Evolutionary conservation across 2,797 vertebrate species (phyloP).

Genomic region (Labeo calbasu): DNA sequence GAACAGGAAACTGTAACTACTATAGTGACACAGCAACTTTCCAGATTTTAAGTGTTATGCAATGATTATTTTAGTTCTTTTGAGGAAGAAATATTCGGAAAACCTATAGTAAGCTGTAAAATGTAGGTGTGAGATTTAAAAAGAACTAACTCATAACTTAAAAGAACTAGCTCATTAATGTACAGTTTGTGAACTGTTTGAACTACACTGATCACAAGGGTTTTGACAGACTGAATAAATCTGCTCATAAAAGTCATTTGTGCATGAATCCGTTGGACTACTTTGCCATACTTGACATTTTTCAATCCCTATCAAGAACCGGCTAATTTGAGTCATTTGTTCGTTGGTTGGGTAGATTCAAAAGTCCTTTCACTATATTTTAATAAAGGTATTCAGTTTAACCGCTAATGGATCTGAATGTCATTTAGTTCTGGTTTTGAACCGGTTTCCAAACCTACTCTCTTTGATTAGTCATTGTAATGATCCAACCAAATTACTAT

Average conservation of each 20-base stretch:
- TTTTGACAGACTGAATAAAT: not conserved
- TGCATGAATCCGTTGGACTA: not conserved
- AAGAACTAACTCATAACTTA: not conserved
- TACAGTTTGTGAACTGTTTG: not conserved
- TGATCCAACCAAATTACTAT: not conserved
- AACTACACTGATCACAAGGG: not conserved
- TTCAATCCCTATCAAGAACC: not conserved
- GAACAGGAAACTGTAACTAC: slow-evolving; percentile 4
- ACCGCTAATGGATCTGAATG: not conserved
- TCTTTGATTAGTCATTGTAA: not conserved
- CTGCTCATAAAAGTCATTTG: not conserved
- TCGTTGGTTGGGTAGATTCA: not conserved
- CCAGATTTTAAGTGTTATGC: not conserved
- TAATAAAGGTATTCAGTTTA: not conserved
- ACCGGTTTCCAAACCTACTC: not conserved
- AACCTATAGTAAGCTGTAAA: not conserved
- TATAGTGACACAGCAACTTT: slow-evolving; percentile 20
- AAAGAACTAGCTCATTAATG: not conserved
- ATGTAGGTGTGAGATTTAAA: not conserved
- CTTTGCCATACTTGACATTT: not conserved
- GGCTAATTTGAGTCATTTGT: not conserved
- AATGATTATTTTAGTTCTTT: not conserved
- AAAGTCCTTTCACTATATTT: not conserved
- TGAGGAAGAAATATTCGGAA: not conserved
- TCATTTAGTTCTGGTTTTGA: not conserved